phyloP scores from a whole-genome alignment of 2,888 invertebrate species.

The Terebella lapidaria region DNA sequence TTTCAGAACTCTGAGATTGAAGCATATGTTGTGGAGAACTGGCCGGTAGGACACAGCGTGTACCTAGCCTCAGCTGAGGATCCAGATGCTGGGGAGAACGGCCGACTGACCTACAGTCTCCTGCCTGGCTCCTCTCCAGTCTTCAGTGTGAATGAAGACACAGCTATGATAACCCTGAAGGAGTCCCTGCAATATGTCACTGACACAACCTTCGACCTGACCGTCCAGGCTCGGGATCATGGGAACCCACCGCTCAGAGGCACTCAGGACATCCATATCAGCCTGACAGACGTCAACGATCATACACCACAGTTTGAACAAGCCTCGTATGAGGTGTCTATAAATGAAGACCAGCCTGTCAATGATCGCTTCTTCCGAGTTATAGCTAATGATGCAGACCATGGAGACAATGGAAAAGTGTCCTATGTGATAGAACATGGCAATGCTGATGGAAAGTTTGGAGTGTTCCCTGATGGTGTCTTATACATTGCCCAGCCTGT shows the following conservation, averaged over 20 bases:
- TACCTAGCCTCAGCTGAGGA: constrained; percentile 82
- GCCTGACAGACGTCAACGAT: constrained; percentile 86
- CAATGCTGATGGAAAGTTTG: constrained; percentile 79
- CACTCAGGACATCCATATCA: constrained; percentile 30
- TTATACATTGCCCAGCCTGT: constrained; percentile 79
- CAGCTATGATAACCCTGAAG: constrained; percentile 83
- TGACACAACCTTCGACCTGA: constrained; percentile 23
- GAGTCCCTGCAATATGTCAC: constrained; percentile 58
- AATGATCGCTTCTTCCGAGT: constrained; percentile 64
- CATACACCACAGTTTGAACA: constrained; percentile 91
- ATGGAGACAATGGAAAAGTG: constrained; percentile 38
- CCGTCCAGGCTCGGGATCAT: constrained; percentile 37
- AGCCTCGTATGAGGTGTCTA: constrained; percentile 85
- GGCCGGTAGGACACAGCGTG: constrained; percentile 89
- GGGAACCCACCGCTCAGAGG: constrained; percentile 32
- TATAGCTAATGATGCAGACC: constrained; percentile 40
- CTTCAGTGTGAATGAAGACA: constrained; percentile 78
- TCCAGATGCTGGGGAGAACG: constrained; percentile 78
- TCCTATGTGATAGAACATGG: constrained; percentile 71
- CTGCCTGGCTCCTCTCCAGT: constrained; percentile 70
- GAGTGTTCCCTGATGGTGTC: constrained; percentile 90
- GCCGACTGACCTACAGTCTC: constrained; percentile 75
- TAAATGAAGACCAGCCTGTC: constrained; percentile 83
- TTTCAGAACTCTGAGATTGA: constrained; percentile 46
- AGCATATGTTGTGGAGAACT: constrained; percentile 76